Conservation (phyloP, 2,113 vertebrate species). For the Eubucco bourcierii region DNA sequence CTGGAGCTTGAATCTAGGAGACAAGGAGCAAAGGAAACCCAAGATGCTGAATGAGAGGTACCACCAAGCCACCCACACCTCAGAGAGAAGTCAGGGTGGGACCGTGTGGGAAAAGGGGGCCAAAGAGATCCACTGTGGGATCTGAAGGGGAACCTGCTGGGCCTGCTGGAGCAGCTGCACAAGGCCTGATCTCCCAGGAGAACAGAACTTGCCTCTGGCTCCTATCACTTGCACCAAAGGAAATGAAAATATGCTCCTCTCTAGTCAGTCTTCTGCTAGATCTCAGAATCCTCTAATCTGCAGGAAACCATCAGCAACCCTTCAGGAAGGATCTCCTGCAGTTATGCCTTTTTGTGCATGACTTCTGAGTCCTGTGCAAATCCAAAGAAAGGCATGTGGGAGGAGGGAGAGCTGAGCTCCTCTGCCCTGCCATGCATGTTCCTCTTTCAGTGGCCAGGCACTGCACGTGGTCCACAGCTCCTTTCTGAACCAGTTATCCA, state of each 20-base stretch:
- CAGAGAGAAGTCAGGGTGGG: neutral
- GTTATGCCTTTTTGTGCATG: neutral
- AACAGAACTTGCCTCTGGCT: conserved; percentile 46
- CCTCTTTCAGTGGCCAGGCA: neutral
- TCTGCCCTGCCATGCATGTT: neutral
- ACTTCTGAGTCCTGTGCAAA: neutral
- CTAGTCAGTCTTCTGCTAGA: neutral
- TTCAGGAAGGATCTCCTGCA: neutral
- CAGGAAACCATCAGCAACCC: neutral
- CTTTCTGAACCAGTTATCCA: neutral
- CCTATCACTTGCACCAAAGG: neutral
- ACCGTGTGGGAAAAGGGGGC: neutral
- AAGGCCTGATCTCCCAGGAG: rapidly evolving
- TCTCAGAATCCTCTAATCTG: neutral
- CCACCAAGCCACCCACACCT: neutral
- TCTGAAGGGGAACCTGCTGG: conserved; percentile 47
- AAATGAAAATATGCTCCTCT: neutral
- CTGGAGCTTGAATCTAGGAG: neutral
- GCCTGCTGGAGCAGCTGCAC: conserved; percentile 48
- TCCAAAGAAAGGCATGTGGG: neutral
- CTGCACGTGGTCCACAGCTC: neutral
- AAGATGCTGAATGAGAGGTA: neutral
- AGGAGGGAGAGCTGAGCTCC: neutral
- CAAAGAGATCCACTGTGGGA: neutral
- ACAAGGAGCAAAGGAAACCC: neutral